Percentiles rank a stretch among this genome's conserved stretches.
Conservation (phyloP, 2,797 vertebrate species). For the Rhyacichthys aspro region DNA sequence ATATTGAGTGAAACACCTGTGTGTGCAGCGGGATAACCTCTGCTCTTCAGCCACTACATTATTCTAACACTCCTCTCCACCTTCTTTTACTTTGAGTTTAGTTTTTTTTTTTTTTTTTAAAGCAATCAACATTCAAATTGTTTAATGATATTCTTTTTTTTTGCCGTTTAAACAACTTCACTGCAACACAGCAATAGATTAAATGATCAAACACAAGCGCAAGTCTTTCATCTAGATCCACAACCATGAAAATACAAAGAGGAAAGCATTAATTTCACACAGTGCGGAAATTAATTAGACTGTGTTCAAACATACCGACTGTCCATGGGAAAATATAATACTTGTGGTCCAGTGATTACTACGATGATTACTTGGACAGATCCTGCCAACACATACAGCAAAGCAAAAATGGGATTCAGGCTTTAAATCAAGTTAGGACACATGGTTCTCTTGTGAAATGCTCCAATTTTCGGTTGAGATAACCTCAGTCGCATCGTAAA, state of each 20-base stretch:
- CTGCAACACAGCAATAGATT: not conserved
- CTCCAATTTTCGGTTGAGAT: too few relatives aligned
- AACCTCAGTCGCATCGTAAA: too few relatives aligned
- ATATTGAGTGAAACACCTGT: conserved; percentile 5
- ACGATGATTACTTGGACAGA: not conserved
- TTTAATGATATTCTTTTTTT: not conserved
- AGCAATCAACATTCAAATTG: not conserved
- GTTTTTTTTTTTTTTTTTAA: too few relatives aligned
- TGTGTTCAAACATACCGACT: conserved; percentile 6
- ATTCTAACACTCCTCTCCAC: not conserved
- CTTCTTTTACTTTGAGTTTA: too few relatives aligned
- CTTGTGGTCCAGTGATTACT: not conserved
- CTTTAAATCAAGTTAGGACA: conserved; percentile 3
- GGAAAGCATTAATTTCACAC: not conserved
- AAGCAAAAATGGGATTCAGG: not conserved
- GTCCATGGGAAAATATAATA: not conserved
- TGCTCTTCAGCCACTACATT: conserved; percentile 15
- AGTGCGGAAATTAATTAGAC: conserved; percentile 2
- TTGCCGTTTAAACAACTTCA: not conserved
- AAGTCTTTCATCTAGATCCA: conserved; percentile 16
- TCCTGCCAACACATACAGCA: not conserved
- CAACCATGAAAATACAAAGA: conserved; percentile 3
- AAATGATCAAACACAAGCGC: not conserved
- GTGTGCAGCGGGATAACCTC: conserved; percentile 20
- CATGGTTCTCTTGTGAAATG: not conserved